phyloP scores from a whole-genome alignment of 2,797 vertebrate species.

The Limosa lapponica region DNA sequence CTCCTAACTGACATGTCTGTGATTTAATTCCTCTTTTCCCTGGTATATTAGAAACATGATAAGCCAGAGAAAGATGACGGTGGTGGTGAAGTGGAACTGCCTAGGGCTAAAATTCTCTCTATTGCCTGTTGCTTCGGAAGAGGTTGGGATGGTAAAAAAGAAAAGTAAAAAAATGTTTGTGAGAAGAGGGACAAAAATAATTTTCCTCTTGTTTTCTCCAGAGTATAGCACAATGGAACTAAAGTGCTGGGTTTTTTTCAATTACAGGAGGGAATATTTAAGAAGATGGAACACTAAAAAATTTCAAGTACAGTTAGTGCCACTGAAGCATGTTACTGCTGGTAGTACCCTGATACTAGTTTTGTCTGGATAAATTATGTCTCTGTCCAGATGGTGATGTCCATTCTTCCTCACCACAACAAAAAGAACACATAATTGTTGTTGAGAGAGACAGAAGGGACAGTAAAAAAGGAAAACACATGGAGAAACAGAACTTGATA shows the following conservation, averaged over 20 bases:
- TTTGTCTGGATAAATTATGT: neutral
- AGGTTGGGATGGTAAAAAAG: neutral
- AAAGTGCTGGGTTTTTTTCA: neutral
- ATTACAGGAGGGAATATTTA: neutral
- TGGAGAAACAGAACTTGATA: neutral
- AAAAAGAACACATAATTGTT: neutral
- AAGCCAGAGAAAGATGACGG: neutral
- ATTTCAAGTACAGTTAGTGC: neutral
- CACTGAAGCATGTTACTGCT: neutral
- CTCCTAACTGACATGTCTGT: neutral
- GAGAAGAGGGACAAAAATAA: neutral
- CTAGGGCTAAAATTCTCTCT: neutral
- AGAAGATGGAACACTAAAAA: neutral
- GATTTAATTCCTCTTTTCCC: neutral
- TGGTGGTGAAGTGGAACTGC: neutral
- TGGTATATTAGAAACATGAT: neutral
- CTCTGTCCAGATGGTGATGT: neutral
- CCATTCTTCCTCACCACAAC: neutral
- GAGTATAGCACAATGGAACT: neutral
- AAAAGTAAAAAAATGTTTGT: neutral
- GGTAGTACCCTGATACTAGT: neutral
- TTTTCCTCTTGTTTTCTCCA: neutral
- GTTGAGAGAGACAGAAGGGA: neutral
- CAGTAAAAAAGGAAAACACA: neutral
- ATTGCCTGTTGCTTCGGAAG: neutral